Conservation (phyloP, 2,113 vertebrate genomes). For the Pterocles orientalis region DNA sequence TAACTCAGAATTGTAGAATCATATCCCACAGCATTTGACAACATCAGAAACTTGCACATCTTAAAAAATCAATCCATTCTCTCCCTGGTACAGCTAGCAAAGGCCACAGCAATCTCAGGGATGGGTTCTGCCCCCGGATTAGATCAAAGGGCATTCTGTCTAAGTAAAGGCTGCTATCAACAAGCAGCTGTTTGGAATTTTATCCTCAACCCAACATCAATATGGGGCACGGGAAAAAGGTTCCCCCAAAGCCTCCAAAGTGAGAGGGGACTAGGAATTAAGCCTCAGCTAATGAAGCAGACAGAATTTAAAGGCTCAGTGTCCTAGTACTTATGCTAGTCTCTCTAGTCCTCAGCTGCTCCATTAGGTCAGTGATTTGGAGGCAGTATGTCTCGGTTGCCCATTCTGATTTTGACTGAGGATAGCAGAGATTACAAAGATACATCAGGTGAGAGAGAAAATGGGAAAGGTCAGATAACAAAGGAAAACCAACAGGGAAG, state of each 20-base stretch:
- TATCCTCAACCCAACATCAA: neutral
- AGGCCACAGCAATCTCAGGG: neutral
- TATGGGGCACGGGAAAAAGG: neutral
- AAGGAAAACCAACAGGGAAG: neutral
- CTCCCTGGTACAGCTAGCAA: neutral
- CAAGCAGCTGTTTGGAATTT: neutral
- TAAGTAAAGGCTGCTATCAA: neutral
- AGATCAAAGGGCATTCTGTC: neutral
- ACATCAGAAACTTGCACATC: neutral
- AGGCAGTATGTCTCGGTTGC: neutral
- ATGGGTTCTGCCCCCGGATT: rapidly evolving
- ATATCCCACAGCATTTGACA: neutral
- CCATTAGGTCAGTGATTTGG: neutral
- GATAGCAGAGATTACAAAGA: neutral
- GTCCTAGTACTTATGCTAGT: neutral
- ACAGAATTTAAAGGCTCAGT: neutral
- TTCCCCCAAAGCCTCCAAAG: neutral
- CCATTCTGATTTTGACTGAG: neutral
- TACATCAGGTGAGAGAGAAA: neutral
- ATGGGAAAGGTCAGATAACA: neutral
- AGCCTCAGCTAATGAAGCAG: neutral
- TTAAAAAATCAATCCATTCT: neutral
- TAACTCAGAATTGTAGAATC: neutral
- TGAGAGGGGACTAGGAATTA: neutral
- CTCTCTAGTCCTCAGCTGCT: neutral